Base-by-base conservation (phyloP, 2,113 vertebrate species). In the Hyperoodon ampullatus region DNA sequence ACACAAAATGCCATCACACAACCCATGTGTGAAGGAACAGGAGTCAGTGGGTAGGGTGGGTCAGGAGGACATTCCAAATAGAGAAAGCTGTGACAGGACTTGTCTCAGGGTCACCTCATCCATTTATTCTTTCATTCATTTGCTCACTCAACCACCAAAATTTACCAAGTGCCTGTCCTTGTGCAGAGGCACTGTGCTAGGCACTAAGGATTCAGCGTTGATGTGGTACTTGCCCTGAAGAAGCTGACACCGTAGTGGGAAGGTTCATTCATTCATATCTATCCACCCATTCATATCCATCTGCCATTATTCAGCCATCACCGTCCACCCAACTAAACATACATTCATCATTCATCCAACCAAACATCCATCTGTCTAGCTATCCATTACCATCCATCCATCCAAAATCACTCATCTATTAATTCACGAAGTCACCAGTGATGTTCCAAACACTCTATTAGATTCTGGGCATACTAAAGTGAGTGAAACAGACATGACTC, bases 1-100 rank as follows among this genome's bases (percentile, higher is more conserved):
- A 72, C 55, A 95, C n/a, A 88, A 98, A 93, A 98, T 88, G 85
- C 97, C 77, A 96, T n/a, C 42, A 94, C 21, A n/a, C 47, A 4
- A 24, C 8, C 4, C 23, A 14, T 5, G 28, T 0, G 7, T 11
- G 42, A 61, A 66, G 71, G 30, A 61, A 65, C 33, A 60, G 83
- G 58, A 72, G 63, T 19, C 6, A 15, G 61, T 24, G 24, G 60
- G 21, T 0, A n/a, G 63, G 23, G 23, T 0, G n/a, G 90, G 44
- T n/a, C 21, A 44, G 35, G 42, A 90, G 39, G 68, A 58, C 81
- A 35, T 50, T 63, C 23, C 63, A 89, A 47, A 87, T 0, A 61
- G 5, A 92, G 53, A 68, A 93, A 93, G 86, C 61, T 78, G 28
- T 39, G 26, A 63, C 0, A 63, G 66, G 28, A 55, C 39, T 53